Evolutionary conservation across 2,113 vertebrate species (phyloP), one percentile per base, ranked within the genome.

Genomic region (Oncorhynchus kisutch): DNA sequence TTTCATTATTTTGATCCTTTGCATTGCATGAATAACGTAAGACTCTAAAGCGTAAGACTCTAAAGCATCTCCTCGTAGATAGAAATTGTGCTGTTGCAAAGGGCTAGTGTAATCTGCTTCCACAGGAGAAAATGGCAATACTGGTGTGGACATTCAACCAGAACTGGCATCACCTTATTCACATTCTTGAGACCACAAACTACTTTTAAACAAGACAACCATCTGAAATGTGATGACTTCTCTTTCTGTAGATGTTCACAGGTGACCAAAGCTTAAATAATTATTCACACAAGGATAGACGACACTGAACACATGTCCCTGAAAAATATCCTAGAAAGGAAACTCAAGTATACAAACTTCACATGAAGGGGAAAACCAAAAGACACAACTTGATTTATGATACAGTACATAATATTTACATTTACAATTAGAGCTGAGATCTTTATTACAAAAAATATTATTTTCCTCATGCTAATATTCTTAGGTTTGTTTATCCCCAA

Each of bases 401-500:
- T 81, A 81, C 72, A 81, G 54, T 69, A 74, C 57, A 79, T 69
- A 20, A 72, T 84, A 81, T 84, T 75, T 79, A 84, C 76, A 87
- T 48, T 77, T 80, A 80, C 67, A 75, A 48, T 81, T 70, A 80
- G 65, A 79, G 74, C 73, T 80, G 74, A 71, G 71, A 75, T 73
- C 70, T 59, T 71, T 51, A 77, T 75, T 84, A 82, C 76, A 86
- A 76, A 87, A 78, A 81, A 81, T 75, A 82, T 81, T 71, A 74
- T 73, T 57, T 77, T 62, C 71, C 72, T 80, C 74, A 82, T 76
- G 80, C 77, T 77, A 67, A 77, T 14, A 77, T 70, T 79, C 70
- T 22, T 64, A 77, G 72, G 12, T 90, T 85, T 29, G 81, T 85
- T 87, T 78, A 60, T 73, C 65, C 67, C 70, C 70, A 75, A 69